Conservation (phyloP, 2,888 invertebrate genomes). For the Melanophora roralis region DNA sequence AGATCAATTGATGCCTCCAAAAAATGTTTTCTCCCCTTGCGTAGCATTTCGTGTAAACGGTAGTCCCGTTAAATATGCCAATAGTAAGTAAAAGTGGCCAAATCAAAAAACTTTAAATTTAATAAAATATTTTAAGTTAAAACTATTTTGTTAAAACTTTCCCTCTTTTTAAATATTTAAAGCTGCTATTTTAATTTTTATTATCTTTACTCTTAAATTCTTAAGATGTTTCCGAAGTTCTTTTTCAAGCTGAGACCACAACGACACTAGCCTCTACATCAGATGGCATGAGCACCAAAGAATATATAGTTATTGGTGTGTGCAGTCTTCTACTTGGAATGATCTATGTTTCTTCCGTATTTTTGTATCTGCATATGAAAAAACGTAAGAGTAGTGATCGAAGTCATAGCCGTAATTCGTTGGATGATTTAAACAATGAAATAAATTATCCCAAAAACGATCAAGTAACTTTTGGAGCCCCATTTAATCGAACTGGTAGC, state of each 20-base stretch:
- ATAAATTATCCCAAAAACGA: constrained; percentile 78
- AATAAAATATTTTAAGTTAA: too few relatives aligned
- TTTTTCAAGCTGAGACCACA: constrained; percentile 83
- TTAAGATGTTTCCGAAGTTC: constrained; percentile 88
- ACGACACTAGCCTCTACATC: constrained; percentile 79
- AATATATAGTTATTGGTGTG: constrained; percentile 90
- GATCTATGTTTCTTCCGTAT: constrained; percentile 91
- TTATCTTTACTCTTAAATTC: too few relatives aligned
- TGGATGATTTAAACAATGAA: constrained; percentile 75
- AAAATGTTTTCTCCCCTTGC: constrained; percentile 88
- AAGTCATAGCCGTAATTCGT: constrained; percentile 71
- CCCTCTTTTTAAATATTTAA: too few relatives aligned
- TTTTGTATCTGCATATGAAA: constrained; percentile 87
- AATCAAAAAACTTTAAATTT: too few relatives aligned
- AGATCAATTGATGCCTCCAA: constrained; percentile 74
- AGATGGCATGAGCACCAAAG: constrained; percentile 83
- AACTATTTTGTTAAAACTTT: too few relatives aligned
- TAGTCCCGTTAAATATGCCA: constrained; percentile 82
- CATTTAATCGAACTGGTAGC: constrained; percentile 75
- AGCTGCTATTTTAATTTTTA: too few relatives aligned
- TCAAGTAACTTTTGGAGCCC: constrained; percentile 76
- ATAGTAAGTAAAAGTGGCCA: constrained; percentile 79
- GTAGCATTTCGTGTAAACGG: constrained; percentile 92
- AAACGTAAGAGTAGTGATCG: constrained; percentile 79
- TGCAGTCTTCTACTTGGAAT: constrained; percentile 90